These are phyloP conservation scores for Ceratothoa steindachneri DNA, from an alignment of 2,888 invertebrate genomes.

Conservation along the genomic window DNA sequence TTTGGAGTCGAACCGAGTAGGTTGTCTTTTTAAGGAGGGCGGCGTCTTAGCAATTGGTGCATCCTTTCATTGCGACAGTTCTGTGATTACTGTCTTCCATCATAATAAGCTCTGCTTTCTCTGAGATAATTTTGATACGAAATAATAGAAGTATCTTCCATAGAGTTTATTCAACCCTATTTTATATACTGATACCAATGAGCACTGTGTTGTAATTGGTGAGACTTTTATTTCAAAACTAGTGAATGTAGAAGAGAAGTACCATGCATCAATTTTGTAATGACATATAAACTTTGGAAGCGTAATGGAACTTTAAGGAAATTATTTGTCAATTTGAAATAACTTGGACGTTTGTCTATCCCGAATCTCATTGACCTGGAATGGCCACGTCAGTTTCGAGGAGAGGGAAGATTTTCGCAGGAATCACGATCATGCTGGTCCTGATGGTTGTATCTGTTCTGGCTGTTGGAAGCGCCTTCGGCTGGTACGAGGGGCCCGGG, in stretches of 20 bases:
- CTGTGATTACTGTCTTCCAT: too few species aligned
- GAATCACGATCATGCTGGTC: slow-evolving; percentile 33
- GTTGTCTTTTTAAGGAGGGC: too few species aligned
- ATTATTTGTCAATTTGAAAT: background rate
- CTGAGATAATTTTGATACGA: too few species aligned
- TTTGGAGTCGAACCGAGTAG: too few species aligned
- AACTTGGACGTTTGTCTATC: background rate
- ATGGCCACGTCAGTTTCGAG: slow-evolving; percentile 21
- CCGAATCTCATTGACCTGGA: background rate
- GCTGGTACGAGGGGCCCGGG: slow-evolving; percentile 35
- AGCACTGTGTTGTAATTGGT: too few species aligned
- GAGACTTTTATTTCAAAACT: background rate
- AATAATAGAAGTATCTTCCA: too few species aligned
- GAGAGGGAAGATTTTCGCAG: slow-evolving; percentile 32
- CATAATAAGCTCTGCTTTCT: too few species aligned
- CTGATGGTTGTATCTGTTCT: slow-evolving; percentile 31
- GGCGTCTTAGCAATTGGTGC: too few species aligned
- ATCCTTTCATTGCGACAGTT: too few species aligned
- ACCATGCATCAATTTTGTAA: background rate
- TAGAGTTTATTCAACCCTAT: too few species aligned
- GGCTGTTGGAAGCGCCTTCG: slow-evolving; percentile 35
- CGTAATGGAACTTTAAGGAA: background rate
- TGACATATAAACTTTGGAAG: background rate
- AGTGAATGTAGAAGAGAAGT: background rate
- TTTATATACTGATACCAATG: too few species aligned